Base-by-base conservation (phyloP, 2,888 invertebrate species). In the Drosophila planitibia region DNA sequence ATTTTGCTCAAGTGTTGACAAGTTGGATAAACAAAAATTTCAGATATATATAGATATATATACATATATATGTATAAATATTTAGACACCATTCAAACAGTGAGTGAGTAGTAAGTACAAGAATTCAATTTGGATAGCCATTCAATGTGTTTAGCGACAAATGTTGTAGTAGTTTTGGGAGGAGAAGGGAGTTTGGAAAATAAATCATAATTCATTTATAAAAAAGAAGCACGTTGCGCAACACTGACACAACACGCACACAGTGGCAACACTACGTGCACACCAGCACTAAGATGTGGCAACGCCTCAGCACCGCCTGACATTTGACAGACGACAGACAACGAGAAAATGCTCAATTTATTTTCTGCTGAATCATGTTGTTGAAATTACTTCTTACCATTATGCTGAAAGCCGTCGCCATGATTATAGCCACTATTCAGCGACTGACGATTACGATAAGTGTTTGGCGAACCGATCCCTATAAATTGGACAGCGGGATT, bases 61-160 rank as follows among this genome's bases (percentile, higher is more conserved):
- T 49, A 25, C n/a, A n/a, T 55, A n/a, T 57, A 28, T 55, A 25
- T 35, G 32, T 59, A 49, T 25, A 22, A 33, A 57, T 28, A 67
- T 47, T 47, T 25, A 69, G 55, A 69, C 67, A 85, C 54, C 83
- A 80, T 87, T 76, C 76, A 76, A 89, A 90, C 90, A 87, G 90
- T 87, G 88, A 87, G 87, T 90, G 86, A 90, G 83, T 88, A 79
- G 89, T 74, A 85, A 79, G 89, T 77, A 88, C 76, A 84, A 76
- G 65, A 83, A 89, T 85, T 84, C 83, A 74, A 88, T 83, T 79
- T 81, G 83, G 74, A 84, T 79, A 85, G 78, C 77, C 77, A 74
- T 85, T 82, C 72, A 77, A 67, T 69, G 67, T 67, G 85, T 80
- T 90, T 90, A 90, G 90, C 83, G 90, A 87, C 88, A 90, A 86